Evolutionary conservation across 2,888 invertebrate genomes (phyloP), one percentile per base, ranked within the genome.

Genomic region (Chymomyza amoena): DNA sequence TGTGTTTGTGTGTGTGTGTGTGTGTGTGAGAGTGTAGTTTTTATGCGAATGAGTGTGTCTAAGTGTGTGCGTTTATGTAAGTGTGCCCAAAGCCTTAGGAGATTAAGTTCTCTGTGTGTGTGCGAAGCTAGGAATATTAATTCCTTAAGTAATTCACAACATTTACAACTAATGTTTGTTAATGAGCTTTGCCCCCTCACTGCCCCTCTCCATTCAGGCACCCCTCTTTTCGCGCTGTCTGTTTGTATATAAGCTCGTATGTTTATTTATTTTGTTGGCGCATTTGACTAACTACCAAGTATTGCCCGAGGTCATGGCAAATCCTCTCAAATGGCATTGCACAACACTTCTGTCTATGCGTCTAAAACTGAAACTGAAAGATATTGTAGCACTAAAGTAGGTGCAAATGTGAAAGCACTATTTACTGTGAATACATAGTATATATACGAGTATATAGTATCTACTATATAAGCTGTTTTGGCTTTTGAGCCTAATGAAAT

Each of bases 91-190:
- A 72, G 74, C 76, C 76, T 78, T 69, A 76, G 78, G 70, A 80
- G 78, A 79, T 82, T 78, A 76, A 66, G 74, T 50, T 79, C 70
- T 62, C n/a, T n/a, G 64, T 62, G 54, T 69, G 65, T 81, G 76
- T 84, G 88, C 75, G 72, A 76, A 73, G 78, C 87, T 73, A 79
- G 74, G 88, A 88, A 84, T 84, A 84, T 84, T 88, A 84, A 84
- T 84, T 81, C 77, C 85, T 79, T 81, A 88, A 88, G 87, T 88
- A 88, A 88, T 88, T 88, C 87, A 81, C 84, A 87, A 75, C 84
- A 84, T 88, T 84, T 88, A 87, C 88, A 84, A 88, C 82, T 84
- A 88, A 84, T 88, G 85, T 84, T 88, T 88, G 87, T 84, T 88
- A 84, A 84, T 84, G 84, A 87, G 84, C 82, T 73, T 32, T 66